Evolutionary conservation across 2,888 invertebrate species (phyloP), one percentile per base, ranked within the genome.

Genomic region (Neria commutata): DNA sequence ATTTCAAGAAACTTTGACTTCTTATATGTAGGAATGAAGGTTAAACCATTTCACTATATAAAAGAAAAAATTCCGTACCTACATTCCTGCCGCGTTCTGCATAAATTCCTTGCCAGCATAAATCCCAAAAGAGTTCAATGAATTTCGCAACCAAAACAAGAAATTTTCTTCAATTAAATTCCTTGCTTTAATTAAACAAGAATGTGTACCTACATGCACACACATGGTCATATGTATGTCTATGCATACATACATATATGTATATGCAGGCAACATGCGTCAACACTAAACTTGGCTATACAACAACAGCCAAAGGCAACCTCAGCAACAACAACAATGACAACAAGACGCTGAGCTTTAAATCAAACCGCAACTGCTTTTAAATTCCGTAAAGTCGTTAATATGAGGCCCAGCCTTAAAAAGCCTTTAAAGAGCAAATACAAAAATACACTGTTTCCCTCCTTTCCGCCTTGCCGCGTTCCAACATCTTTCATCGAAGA

Each of bases 231-330:
- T n/a, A n/a, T n/a, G n/a, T n/a, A n/a, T n/a, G n/a, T n/a, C n/a
- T n/a, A n/a, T n/a, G n/a, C n/a, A n/a, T 3, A 23, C 24, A 10
- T 3, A 50, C 33, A 33, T 6, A 17, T 17, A 24, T 4, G 6
- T 57, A 37, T 53, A 57, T 52, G 52, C n/a, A n/a, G n/a, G n/a
- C 57, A 52, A 57, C 57, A 57, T 57, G 57, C 57, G 57, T 57
- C 57, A 19, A 25, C 5, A 16, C 57, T 52, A 53, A 57, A 57
- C 46, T 46, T 34, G 57, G 57, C 24, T 50, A 37, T 42, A 25
- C 8, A 25, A n/a, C 17, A 16, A 5, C 1, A 37, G 5, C 34
- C n/a, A n/a, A n/a, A n/a, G n/a, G n/a, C n/a, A n/a, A n/a, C n/a
- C n/a, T n/a, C n/a, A n/a, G n/a, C n/a, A n/a, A n/a, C n/a, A n/a